Evolutionary conservation across 53 echinoderm and acorn worm species (phyloP), one percentile per base, ranked within the genome.

Genomic region (Holothuria leucospilota): DNA sequence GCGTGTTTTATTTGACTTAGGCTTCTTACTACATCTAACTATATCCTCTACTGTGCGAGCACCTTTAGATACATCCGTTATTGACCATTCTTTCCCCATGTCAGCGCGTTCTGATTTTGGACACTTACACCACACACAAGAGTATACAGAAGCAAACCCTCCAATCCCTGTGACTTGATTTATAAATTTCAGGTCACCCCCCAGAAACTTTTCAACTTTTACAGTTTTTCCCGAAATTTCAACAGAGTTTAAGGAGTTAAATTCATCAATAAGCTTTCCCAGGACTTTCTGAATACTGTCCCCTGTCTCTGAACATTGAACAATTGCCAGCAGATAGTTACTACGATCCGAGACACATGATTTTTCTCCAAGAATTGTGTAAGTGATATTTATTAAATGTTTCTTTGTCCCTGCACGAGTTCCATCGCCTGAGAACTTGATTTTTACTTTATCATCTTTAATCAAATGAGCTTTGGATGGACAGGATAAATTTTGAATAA

Each of bases 81-180:
- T 71, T 30, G 46, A 71, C 46, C 46, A 71, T 20, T 29, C 39
- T 71, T 71, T 38, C 29, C 8, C 29, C 39, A 71, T 71, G 71
- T 71, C 71, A 38, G 71, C 71, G 3, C 71, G 8, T 30, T 71
- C n/a, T n/a, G 42, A 42, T 86, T 88, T 93, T 27, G 86, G 51
- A 59, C 93, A 93, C 80, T 81, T 93, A 25, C 93, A 93, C 93
- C n/a, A n/a, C n/a, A n/a, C n/a, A n/a, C n/a, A n/a, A n/a, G n/a
- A n/a, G n/a, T n/a, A n/a, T n/a, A n/a, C 88, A 39, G 85, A 87
- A 8, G 84, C 89, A 84, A 91, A 94, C 0, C 86, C 91, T 14
- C 91, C 86, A 52, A 89, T 91, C 41, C 91, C 91, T 20, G 87
- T 93, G 41, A 94, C 84, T 60, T 94, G 85, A 71, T 92, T 91